Evolutionary conservation across 1,140 invertebrate genomes (phyloP), one percentile per base, ranked within the genome.

Genomic region (Lordiphosa mommai): DNA sequence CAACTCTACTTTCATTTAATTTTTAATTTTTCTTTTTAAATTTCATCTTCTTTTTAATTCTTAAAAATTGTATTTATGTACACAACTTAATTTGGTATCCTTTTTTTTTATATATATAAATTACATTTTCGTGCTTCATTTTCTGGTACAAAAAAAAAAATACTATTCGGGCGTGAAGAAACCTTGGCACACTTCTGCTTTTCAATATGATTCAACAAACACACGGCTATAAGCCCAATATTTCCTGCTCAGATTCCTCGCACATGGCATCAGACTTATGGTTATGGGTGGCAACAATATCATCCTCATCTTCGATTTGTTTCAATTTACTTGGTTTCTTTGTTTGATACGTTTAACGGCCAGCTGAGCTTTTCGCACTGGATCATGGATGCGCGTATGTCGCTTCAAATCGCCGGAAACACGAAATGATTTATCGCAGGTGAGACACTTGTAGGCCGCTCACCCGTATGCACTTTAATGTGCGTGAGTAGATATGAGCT

Each of bases 381-480:
- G 88, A 2, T 89, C 87, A 70, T 97, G 96, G 1, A 94, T 95
- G 13, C 93, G 93, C 89, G 95, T 92, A 88, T 98, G 97, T 1
- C 97, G 90, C 61, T 96, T 96, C 91, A 98, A 93, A 73, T 98
- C 95, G 17, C 96, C 96, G 3, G 93, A 91, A 1, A 96, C 94
- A 29, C 96, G 91, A 89, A 97, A 97, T n/a, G 93, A 92, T 85
- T 96, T 96, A 1, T 92, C 92, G 84, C 96, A 96, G 0, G 94
- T 90, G 2, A 91, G 89, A 87, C 96, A 97, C 0, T 92, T 90
- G 88, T 96, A 93, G 0, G 95, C 64, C 94, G 95, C 72, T 95
- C 95, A 0, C 95, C 94, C 13, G 96, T 98, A 84, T 99, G 98
- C 37, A 98, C 97, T 52, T 97, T 92, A 57, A 96, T 92, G 88